Evolutionary conservation across 1,140 invertebrate genomes (phyloP), one percentile per base, ranked within the genome.

Genomic region (Archegozetes longisetosus): DNA sequence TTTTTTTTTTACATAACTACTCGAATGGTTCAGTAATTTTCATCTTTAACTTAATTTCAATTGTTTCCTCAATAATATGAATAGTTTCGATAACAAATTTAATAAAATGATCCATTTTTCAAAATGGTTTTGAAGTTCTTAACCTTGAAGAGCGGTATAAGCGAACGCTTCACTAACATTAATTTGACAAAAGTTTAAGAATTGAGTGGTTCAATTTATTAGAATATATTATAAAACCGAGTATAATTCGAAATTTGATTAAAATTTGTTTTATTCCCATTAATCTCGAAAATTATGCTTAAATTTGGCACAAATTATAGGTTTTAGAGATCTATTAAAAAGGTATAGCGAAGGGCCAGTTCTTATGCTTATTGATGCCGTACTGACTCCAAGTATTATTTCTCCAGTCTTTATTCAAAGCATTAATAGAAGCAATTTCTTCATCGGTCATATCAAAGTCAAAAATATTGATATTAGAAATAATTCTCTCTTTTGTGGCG

Each of bases 391-490:
- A 55, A 9, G 53, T 55, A 23, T 55, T 55, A 23, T 55, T 55
- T 25, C 67, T 54, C 23, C 40, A 62, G 6, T 55, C 49, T 14
- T 55, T 52, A 9, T 64, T 61, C 28, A 68, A 61, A 13, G 17
- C 32, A 14, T 32, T 13, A 27, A 69, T 80, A 2, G 77, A 73
- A 12, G 83, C 74, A 12, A 83, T 13, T 83, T 74, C 12, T 82
- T 71, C 72, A 83, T 77, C 63, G 87, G 83, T 50, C 76, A 72
- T 2, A 75, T 77, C 1, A 86, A 87, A 87, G 70, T 85, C 80
- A 66, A 85, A 85, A 22, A 69, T 63, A 29, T 82, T 70, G 32
- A 85, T 78, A 66, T 89, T 89, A 61, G 84, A 76, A 9, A 75
- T 75, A 23, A 89, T 80, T 40, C 85, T 76, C 1, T 71, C 65